Evolutionary conservation across 2,888 invertebrate species (phyloP), one percentile per base, ranked within the genome.

Genomic region (Ganaspis brasiliensis): DNA sequence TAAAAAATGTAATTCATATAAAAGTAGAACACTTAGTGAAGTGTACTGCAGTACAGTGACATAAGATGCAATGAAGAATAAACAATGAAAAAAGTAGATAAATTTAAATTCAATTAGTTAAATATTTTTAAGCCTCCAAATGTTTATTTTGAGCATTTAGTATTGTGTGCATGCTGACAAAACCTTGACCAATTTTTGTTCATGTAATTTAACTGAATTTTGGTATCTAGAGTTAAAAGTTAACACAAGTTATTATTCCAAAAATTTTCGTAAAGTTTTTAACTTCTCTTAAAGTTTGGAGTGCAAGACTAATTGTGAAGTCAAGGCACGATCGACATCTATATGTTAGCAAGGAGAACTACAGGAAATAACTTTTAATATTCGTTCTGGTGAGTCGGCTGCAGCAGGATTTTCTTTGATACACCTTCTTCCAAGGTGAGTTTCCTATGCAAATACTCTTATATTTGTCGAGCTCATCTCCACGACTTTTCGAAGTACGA

Each of bases 371-470:
- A 79, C 75, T 81, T 79, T 81, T 79, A 81, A 81, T 81, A 79
- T 81, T 81, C 81, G 79, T 73, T 77, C 75, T 76, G 67, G 72
- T 70, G 76, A 81, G 77, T 79, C 57, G 57, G 76, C 67, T 71
- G 78, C 73, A 52, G 70, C 71, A 63, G 40, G 63, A 63, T 63
- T 63, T 63, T 63, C 63, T 63, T 78, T 79, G 77, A 77, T 76
- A 79, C 78, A 77, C 76, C 72, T 77, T 67, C 73, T 74, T 75
- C 61, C 55, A 3, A 75, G 49, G 74, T 61, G 76, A 78, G 78
- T 78, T 81, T 81, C 78, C 76, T 78, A 77, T 79, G 81, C 81
- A 79, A 81, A 81, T 81, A 79, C 72, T 78, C 78, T 76, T 76
- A 76, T 74, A 76, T 81, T 79, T 76, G 78, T 75, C 71, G 76